Evolutionary conservation across 2,888 invertebrate genomes (phyloP).

Genomic region (Agrochola lota): DNA sequence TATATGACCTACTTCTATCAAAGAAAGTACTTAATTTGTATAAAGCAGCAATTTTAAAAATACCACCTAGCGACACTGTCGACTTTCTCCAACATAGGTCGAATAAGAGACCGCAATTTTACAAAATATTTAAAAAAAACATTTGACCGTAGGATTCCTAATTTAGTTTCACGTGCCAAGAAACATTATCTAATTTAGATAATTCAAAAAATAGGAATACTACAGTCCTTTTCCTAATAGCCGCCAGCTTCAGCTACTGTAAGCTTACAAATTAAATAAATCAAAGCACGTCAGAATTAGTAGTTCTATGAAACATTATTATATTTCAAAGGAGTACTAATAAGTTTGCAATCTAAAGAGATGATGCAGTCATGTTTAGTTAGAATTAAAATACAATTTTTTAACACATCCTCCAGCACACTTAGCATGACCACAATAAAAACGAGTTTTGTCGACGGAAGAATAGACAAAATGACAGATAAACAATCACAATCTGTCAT

Average conservation of each 20-base stretch:
- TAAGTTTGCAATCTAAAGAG: conserved; percentile 37
- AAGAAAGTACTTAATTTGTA: conserved; percentile 38
- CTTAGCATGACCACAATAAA: no score
- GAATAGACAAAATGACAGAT: no score
- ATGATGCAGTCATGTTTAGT: conserved; percentile 58
- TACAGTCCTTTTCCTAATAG: conserved; percentile 40
- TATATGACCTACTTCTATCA: conserved; percentile 36
- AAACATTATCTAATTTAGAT: conserved; percentile 44
- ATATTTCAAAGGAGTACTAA: conserved; percentile 51
- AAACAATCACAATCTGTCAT: no score
- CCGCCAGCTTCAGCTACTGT: conserved; percentile 40
- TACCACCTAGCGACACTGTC: conserved; percentile 21
- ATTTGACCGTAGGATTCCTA: conserved; percentile 50
- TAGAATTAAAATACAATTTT: conserved; percentile 28
- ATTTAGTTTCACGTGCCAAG: conserved; percentile 31
- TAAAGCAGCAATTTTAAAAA: conserved; percentile 31
- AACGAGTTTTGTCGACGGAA: no score
- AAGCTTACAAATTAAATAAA: conserved; percentile 61
- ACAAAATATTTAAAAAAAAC: conserved; percentile 28
- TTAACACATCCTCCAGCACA: background rate
- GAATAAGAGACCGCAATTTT: conserved; percentile 30
- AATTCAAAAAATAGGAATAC: conserved; percentile 44
- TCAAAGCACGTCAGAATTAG: conserved; percentile 55
- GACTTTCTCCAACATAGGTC: conserved; percentile 17
- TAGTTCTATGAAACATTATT: conserved; percentile 43